phyloP scores from a whole-genome alignment of 2,888 invertebrate genomes.

The Lasioglossum pauxillum region DNA sequence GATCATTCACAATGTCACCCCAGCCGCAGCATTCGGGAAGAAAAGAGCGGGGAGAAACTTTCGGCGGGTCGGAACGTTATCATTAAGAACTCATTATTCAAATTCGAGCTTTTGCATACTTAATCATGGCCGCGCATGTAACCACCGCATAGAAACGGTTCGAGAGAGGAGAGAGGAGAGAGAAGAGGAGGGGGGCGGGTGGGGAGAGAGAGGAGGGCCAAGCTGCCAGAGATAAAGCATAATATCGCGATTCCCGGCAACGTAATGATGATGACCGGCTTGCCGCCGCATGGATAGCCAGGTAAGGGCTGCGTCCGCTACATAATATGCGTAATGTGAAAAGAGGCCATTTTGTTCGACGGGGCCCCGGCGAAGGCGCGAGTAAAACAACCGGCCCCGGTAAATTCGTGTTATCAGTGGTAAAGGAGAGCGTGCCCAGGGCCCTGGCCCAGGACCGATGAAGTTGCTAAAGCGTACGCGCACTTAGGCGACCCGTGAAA shows the following conservation, averaged over 20 bases:
- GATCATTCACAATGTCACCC: constrained; percentile 31
- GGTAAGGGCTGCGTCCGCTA: constrained; percentile 71
- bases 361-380: constrained; percentile 59
- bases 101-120: constrained; percentile 82
- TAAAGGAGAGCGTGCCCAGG: constrained; percentile 55
- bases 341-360: constrained; percentile 81
- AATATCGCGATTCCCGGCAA: constrained; percentile 83
- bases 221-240: constrained; percentile 81
- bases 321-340: constrained; percentile 81
- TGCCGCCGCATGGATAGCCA: constrained; percentile 77
- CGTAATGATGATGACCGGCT: constrained; percentile 84
- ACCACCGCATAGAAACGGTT: constrained; percentile 73
- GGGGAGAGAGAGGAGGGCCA: not conserved
- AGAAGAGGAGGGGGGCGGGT: not conserved
- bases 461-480: constrained; percentile 39
- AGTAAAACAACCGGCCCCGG: constrained; percentile 61
- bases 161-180: not conserved
- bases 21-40: constrained; percentile 1
- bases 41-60: constrained; percentile 28
- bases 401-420: constrained; percentile 70
- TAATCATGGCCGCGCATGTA: constrained; percentile 76
- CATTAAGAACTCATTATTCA: constrained; percentile 84
- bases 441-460: constrained; percentile 34
- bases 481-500: constrained; percentile 36
- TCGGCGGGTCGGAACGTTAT: constrained; percentile 68